phyloP scores from a whole-genome alignment of 2,113 vertebrate species.

The Oncorhynchus keta region DNA sequence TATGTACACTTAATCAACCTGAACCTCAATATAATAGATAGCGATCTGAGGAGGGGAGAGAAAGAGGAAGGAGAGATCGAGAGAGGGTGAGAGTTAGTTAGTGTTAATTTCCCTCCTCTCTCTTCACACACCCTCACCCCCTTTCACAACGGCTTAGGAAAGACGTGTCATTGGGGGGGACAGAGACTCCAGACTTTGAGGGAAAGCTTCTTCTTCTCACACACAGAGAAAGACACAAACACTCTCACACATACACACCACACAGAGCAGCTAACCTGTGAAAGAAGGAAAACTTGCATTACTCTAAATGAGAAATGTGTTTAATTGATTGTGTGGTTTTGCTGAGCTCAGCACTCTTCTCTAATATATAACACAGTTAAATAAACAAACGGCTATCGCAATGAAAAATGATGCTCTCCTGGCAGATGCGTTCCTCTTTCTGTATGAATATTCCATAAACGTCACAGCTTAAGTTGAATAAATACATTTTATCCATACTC shows the following conservation, averaged over 20 bases:
- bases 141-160: no score
- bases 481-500: no score
- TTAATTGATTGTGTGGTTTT: conserved; percentile 26
- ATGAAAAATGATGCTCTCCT: conserved; percentile 51
- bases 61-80: no score
- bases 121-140: no score
- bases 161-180: background rate
- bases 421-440: background rate
- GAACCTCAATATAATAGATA: no score
- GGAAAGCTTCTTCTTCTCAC: conserved; percentile 1
- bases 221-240: background rate
- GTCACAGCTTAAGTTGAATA: no score
- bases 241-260: background rate
- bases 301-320: conserved; percentile 62
- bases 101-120: no score
- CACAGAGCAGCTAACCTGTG: background rate
- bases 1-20: no score
- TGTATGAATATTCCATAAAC: background rate
- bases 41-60: no score
- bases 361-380: conserved; percentile 53
- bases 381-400: conserved; percentile 43
- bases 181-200: conserved; percentile 34
- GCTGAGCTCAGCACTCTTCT: conserved; percentile 61
- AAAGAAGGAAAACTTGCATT: conserved; percentile 42
- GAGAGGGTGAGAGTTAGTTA: no score